A percentile compares a stretch with the other conserved stretches of the same genome.
Conservation (phyloP, 2,888 invertebrate species). For the Pammene fasciana region DNA sequence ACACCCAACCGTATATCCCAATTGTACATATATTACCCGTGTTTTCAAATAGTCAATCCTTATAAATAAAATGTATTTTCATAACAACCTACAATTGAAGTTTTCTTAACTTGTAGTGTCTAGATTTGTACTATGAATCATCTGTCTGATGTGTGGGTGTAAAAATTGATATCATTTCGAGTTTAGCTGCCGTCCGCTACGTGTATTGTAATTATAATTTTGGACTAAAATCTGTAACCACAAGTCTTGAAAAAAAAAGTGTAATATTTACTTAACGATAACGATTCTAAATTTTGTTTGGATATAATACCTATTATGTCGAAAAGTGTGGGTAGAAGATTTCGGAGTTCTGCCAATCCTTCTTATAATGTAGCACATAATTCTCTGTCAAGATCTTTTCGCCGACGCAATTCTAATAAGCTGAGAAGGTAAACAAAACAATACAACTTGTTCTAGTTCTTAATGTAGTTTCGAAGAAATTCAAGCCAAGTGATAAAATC, state of each 20-base stretch:
- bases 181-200: not conserved
- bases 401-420: slow-evolving; percentile 16
- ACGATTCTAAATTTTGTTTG: not conserved
- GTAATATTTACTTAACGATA: not conserved
- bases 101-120: not conserved
- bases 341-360: slow-evolving; percentile 15
- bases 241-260: not conserved
- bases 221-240: not conserved
- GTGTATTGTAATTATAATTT: too few species aligned
- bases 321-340: slow-evolving; percentile 11
- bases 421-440: slow-evolving; percentile 25
- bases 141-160: not conserved
- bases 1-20: slow-evolving; percentile 11
- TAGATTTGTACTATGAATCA: too few species aligned
- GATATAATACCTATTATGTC: slow-evolving; percentile 11
- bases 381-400: slow-evolving; percentile 27
- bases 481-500: too few species aligned
- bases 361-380: slow-evolving; percentile 25
- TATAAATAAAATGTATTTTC: not conserved
- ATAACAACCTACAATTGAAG: slow-evolving; percentile 9
- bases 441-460: not conserved
- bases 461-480: not conserved
- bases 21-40: not conserved
- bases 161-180: not conserved
- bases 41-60: not conserved